Evolutionary conservation across 2,888 invertebrate species (phyloP), one percentile per base, ranked within the genome.

Genomic region (Cryptus armator): DNA sequence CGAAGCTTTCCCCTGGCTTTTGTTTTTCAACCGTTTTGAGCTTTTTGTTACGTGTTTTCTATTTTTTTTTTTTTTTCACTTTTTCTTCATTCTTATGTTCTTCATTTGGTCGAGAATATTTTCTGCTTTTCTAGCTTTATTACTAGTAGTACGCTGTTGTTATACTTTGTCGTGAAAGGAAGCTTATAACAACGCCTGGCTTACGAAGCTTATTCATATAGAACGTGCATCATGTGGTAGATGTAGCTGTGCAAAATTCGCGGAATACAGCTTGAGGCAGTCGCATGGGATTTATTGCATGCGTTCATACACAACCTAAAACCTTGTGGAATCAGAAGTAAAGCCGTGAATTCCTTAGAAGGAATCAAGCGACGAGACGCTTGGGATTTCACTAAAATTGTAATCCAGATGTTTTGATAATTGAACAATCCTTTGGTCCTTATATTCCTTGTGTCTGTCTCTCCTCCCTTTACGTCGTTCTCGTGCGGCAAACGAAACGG

Each of bases 151-250:
- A 53, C 64, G 12, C 16, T 14, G 24, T 24, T 43, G 43, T 37
- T 46, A 12, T 10, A 71, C 81, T 76, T 32, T 43, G 79, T 53
- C 53, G 51, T 82, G 76, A 14, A 62, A 56, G 3, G 56, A 56
- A 19, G 56, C 24, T 56, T n/a, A 62, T n/a, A 62, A 37, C n/a
- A 14, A 14, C 14, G 24, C 32, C 59, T 32, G 59, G 32, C 29
- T n/a, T 10, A 14, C 29, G 14, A n/a, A 62, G 29, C 32, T 32
- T 32, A 14, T 62, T 62, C 32, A 29, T 62, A 32, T 14, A 4
- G 29, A 62, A 12, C 29, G 12, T 1, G 14, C 29, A 59, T 3
- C 0, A 24, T 6, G 12, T 7, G 9, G 37, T 37, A 14, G 7
- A n/a, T 32, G 14, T 62, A n/a, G 32, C 14, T 7, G 7, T 37